Base-by-base conservation (phyloP, 2,113 vertebrate species). In the Eretmochelys imbricata region DNA sequence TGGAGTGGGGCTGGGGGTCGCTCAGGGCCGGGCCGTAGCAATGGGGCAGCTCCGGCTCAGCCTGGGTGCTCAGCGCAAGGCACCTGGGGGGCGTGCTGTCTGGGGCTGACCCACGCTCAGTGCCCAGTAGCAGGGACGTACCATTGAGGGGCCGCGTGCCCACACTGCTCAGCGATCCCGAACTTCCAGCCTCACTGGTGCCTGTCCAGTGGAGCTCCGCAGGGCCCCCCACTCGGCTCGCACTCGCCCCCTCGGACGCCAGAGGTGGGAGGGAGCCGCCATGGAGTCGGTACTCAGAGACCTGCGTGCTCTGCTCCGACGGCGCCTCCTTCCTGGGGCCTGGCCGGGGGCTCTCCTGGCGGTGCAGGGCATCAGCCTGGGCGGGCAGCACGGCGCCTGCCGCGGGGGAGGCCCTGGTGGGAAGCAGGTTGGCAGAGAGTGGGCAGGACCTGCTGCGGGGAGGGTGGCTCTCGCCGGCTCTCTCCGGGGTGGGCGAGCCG, bases 71-170 rank as follows among this genome's bases (percentile, higher is more conserved):
- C 62, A 65, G 62, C 12, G 31, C 62, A 17, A 29, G 62, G 13
- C 62, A 17, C 16, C 14, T 10, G 29, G 27, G 8, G 35, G 35
- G 14, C 8, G 8, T 35, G 35, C 16, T 19, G 62, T 14, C 62
- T 1, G 7, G 31, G 16, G 62, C 62, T 8, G 62, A 65, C 62
- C 35, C 62, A 13, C 35, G 8, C 35, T 35, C 7, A 6, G 59
- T 59, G 57, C 59, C 62, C 31, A 2, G 46, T 11, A 8, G 57
- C 76, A 82, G 59, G 87, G 75, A 97, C 97, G 96, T 98, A 99
- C 99, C 99, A 38, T 99, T 98, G 51, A 98, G 98, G 2, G 98
- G 96, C n/a, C 98, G 98, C 89, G 98, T 90, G 80, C 97, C 96
- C 35, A 98, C 72, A 89, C 93, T 96, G 81, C 75, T 94, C 50